These are phyloP conservation scores for Phoebastria nigripes DNA, from an alignment of 2,797 vertebrate genomes.

Conservation along the genomic window DNA sequence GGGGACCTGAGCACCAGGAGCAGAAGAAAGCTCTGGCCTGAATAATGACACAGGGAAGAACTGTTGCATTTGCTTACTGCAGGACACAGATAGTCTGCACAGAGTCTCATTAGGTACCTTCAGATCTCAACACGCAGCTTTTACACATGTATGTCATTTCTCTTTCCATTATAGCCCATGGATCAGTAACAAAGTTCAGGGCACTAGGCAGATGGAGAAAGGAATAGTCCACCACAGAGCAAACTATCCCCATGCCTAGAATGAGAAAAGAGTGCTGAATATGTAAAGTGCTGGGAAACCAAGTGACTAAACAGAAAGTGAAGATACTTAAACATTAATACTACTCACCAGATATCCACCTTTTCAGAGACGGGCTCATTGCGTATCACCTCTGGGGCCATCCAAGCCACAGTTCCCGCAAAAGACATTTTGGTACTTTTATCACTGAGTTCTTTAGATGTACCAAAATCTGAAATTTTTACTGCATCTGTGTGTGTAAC, in stretches of 20 bases:
- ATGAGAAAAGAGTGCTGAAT: neutral
- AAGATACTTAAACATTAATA: neutral
- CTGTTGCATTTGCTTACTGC: neutral
- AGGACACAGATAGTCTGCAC: neutral
- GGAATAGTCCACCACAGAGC: neutral
- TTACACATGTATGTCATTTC: neutral
- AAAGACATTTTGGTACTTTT: slow-evolving; percentile 99
- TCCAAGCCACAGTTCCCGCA: slow-evolving; percentile 97
- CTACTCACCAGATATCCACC: slow-evolving; percentile 95
- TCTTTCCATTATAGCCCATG: neutral
- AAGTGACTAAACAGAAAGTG: neutral
- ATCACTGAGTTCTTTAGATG: slow-evolving; percentile 97
- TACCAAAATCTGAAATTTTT: slow-evolving; percentile 98
- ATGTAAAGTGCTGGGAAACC: neutral
- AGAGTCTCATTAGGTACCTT: neutral
- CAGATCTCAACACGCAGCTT: neutral
- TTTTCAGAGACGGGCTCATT: slow-evolving; percentile 98
- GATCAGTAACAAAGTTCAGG: neutral
- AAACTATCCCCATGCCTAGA: neutral
- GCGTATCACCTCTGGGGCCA: slow-evolving; percentile 97
- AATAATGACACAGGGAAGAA: neutral
- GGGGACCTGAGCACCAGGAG: neutral
- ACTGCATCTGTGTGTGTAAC: slow-evolving; percentile 94
- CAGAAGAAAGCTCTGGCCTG: neutral
- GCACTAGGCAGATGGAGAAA: neutral